These are phyloP conservation scores for Nesoenas mayeri DNA, from an alignment of 2,113 vertebrate species.

Conservation along the genomic window DNA sequence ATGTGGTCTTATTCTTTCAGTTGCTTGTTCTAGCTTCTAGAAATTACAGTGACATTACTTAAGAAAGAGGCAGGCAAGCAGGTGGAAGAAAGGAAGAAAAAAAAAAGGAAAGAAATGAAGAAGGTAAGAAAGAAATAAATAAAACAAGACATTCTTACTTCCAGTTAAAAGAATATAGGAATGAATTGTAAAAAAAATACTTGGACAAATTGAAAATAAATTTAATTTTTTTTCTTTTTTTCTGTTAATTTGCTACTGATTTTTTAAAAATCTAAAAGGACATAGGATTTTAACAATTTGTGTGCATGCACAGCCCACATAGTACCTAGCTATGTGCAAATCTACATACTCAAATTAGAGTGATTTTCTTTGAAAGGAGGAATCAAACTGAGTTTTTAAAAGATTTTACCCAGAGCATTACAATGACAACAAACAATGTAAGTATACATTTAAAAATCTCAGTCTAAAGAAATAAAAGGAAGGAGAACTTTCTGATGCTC, in stretches of 20 bases:
- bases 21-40: neutral
- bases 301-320: neutral
- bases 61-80: neutral
- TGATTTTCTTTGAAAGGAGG: slow-evolving; percentile 21
- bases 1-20: neutral
- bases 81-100: neutral
- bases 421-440: neutral
- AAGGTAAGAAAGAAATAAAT: neutral
- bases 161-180: neutral
- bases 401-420: neutral
- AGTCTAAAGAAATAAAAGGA: neutral
- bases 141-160: neutral
- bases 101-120: neutral
- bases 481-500: neutral
- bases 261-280: neutral
- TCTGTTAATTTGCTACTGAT: neutral
- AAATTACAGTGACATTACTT: slow-evolving; percentile 19
- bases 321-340: neutral
- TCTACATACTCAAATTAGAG: neutral
- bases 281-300: neutral
- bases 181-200: neutral
- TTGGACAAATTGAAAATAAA: neutral
- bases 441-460: neutral
- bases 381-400: slow-evolving; percentile 15
- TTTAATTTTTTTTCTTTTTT: neutral